phyloP scores from a whole-genome alignment of 2,113 vertebrate species.

The Stomatorhinus ivindoensis region DNA sequence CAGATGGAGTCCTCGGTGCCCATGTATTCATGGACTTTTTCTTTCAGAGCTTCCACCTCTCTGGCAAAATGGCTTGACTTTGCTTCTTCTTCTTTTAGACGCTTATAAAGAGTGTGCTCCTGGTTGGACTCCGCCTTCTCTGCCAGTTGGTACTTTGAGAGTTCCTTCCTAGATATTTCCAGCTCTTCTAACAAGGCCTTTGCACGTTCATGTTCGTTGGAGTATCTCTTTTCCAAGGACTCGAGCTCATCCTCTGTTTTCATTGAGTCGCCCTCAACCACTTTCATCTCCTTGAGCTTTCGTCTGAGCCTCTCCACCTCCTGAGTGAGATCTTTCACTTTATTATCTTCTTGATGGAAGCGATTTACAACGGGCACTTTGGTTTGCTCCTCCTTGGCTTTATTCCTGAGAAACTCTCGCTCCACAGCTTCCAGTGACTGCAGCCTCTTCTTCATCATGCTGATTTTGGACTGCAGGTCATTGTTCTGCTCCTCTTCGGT shows the following conservation, averaged over 20 bases:
- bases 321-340: slow-evolving; percentile 88
- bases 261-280: slow-evolving; percentile 80
- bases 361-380: slow-evolving; percentile 63
- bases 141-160: slow-evolving; percentile 80
- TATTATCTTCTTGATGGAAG: slow-evolving; percentile 88
- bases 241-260: slow-evolving; percentile 85
- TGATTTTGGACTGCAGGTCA: slow-evolving; percentile 82
- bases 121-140: slow-evolving; percentile 86
- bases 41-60: slow-evolving; percentile 86
- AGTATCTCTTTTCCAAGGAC: slow-evolving; percentile 76
- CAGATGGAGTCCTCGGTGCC: slow-evolving; percentile 82
- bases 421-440: slow-evolving; percentile 82
- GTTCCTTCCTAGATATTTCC: slow-evolving; percentile 74
- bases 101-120: slow-evolving; percentile 81
- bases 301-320: slow-evolving; percentile 83
- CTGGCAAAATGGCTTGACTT: slow-evolving; percentile 83
- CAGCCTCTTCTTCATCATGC: slow-evolving; percentile 79
- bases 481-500: slow-evolving; percentile 80
- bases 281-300: slow-evolving; percentile 87
- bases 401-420: slow-evolving; percentile 79
- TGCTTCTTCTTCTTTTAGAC: slow-evolving; percentile 83
- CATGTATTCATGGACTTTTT: slow-evolving; percentile 91
- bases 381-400: slow-evolving; percentile 72
- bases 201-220: slow-evolving; percentile 74
- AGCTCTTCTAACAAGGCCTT: slow-evolving; percentile 78